A percentile compares a stretch with the other conserved stretches of the same genome.
Conservation (phyloP, 2,888 invertebrate genomes). For the Drosophila aldrichi region DNA sequence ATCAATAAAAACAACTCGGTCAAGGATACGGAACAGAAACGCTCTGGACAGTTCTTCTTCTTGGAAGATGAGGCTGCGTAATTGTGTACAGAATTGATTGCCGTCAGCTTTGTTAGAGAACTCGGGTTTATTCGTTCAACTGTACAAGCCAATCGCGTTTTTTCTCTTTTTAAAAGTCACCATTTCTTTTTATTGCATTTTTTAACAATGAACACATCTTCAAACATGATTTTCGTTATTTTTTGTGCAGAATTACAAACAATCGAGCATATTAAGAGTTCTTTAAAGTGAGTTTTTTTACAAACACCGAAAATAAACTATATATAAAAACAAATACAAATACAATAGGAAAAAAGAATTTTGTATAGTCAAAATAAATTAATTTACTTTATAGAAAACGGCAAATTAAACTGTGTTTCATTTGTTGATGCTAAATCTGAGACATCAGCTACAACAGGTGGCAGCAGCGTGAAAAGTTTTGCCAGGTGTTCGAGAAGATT, state of each 20-base stretch:
- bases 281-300: slow-evolving; percentile 63
- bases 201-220: slow-evolving; percentile 46
- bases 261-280: slow-evolving; percentile 46
- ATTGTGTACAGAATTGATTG: slow-evolving; percentile 39
- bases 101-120: slow-evolving; percentile 49
- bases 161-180: slow-evolving; percentile 35
- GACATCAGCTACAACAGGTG: slow-evolving; percentile 35
- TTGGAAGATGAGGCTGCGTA: slow-evolving; percentile 90
- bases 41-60: slow-evolving; percentile 99
- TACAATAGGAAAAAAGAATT: slow-evolving; percentile 51
- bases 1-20: slow-evolving; percentile 99
- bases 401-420: slow-evolving; percentile 46
- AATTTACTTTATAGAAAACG: slow-evolving; percentile 74
- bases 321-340: slow-evolving; percentile 43
- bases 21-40: slow-evolving; percentile 99
- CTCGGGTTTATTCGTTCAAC: slow-evolving; percentile 30
- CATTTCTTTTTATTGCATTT: slow-evolving; percentile 54
- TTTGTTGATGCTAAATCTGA: background rate
- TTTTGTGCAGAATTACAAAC: slow-evolving; percentile 54
- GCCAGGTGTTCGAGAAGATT: background rate
- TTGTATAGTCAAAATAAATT: slow-evolving; percentile 75
- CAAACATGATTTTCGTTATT: slow-evolving; percentile 60
- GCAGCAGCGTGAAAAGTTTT: slow-evolving; percentile 12
- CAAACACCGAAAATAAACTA: slow-evolving; percentile 54
- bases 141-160: slow-evolving; percentile 32